phyloP scores from a whole-genome alignment of 2,797 vertebrate species.

The Pseudochirops cupreus region DNA sequence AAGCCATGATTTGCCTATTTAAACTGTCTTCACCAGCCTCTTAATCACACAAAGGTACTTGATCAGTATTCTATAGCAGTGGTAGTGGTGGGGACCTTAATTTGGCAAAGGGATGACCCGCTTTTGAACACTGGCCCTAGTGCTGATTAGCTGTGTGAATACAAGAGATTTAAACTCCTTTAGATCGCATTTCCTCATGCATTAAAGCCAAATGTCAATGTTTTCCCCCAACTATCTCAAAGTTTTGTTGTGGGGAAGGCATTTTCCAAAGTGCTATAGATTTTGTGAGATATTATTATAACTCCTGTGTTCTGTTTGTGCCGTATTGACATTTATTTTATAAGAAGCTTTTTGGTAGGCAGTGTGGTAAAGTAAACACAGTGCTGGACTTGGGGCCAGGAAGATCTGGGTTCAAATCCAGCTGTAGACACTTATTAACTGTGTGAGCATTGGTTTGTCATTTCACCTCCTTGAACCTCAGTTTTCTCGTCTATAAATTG shows the following conservation, averaged over 20 bases:
- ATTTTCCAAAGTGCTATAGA: not conserved
- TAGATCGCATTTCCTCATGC: not conserved
- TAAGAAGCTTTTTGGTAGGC: not conserved
- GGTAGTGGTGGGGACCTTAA: not conserved
- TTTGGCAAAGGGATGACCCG: not conserved
- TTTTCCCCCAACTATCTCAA: not conserved
- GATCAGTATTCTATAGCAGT: not conserved
- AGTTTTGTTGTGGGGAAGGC: not conserved
- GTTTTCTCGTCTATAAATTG: not conserved
- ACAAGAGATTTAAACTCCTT: not conserved
- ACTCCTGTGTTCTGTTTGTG: not conserved
- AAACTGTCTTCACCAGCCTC: not conserved
- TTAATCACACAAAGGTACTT: not conserved
- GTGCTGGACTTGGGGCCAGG: not conserved
- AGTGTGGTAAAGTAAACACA: not conserved
- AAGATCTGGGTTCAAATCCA: not conserved
- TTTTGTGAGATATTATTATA: not conserved
- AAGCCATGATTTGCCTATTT: not conserved
- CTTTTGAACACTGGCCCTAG: not conserved
- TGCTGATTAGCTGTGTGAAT: not conserved
- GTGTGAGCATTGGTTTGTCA: not conserved
- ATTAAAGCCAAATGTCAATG: not conserved
- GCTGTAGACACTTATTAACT: not conserved
- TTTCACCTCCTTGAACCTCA: not conserved
- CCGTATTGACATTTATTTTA: not conserved